phyloP scores from a whole-genome alignment of 2,797 vertebrate genomes.

The Diceros bicornis region DNA sequence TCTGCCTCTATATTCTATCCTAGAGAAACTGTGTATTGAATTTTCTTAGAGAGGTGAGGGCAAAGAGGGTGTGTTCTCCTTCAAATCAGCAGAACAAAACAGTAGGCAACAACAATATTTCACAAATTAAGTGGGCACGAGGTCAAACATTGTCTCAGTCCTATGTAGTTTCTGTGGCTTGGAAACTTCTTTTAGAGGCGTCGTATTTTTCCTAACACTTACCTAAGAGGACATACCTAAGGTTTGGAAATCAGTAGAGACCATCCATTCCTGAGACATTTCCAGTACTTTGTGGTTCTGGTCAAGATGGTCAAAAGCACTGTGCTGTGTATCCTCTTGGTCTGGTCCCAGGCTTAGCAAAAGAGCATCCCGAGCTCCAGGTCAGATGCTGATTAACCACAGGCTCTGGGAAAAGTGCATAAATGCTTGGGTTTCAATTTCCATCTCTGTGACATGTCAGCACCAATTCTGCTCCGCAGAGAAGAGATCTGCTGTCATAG shows the following conservation, averaged over 20 bases:
- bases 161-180: conserved; percentile 74
- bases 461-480: background rate
- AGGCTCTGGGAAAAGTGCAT: conserved; percentile 43
- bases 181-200: conserved; percentile 67
- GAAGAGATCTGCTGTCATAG: background rate
- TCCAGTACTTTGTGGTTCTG: conserved; percentile 83
- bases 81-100: conserved; percentile 50
- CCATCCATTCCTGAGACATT: conserved; percentile 79
- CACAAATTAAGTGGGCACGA: conserved; percentile 19
- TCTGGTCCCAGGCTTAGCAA: conserved; percentile 17
- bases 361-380: conserved; percentile 62
- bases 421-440: conserved; percentile 41
- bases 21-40: background rate
- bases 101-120: background rate
- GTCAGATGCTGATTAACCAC: conserved; percentile 55
- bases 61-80: background rate
- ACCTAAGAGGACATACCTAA: conserved; percentile 85
- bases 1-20: background rate
- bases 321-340: conserved; percentile 40
- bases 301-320: conserved; percentile 74
- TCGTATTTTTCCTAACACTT: conserved; percentile 80
- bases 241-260: conserved; percentile 84
- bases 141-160: conserved; percentile 60
- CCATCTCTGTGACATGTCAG: background rate
- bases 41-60: background rate